Evolutionary conservation across 2,113 vertebrate species (phyloP).

Genomic region (Pao palembangensis): DNA sequence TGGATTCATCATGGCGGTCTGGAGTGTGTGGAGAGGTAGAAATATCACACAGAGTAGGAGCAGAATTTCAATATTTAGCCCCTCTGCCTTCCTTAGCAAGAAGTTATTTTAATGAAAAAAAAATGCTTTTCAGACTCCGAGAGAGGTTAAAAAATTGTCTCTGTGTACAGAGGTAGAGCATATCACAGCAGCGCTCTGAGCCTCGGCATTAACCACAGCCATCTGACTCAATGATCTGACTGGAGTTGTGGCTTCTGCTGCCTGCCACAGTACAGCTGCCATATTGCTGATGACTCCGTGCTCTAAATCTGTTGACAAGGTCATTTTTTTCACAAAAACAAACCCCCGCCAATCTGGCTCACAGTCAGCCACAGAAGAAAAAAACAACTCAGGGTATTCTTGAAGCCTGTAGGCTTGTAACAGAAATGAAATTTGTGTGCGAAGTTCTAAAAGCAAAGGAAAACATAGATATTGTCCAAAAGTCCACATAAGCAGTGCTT

Average conservation of each 20-base stretch:
- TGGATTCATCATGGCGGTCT: slow-evolving; percentile 30
- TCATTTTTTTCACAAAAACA: slow-evolving; percentile 26
- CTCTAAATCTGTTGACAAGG: slow-evolving; percentile 71
- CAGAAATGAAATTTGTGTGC: slow-evolving; percentile 10
- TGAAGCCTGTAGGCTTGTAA: slow-evolving; percentile 25
- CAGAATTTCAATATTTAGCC: slow-evolving; percentile 32
- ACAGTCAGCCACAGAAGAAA: slow-evolving; percentile 34
- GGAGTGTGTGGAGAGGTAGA: slow-evolving; percentile 16
- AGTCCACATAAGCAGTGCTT: slow-evolving; percentile 14
- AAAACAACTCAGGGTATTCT: slow-evolving; percentile 32
- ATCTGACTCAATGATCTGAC: slow-evolving; percentile 61
- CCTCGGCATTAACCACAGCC: slow-evolving; percentile 47
- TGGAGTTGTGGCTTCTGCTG: slow-evolving; percentile 58
- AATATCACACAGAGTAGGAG: slow-evolving; percentile 15
- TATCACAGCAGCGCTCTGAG: slow-evolving; percentile 46
- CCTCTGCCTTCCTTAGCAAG: slow-evolving; percentile 23
- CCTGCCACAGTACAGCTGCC: slow-evolving; percentile 62
- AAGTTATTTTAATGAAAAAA: slow-evolving; percentile 52
- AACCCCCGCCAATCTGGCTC: slow-evolving; percentile 52
- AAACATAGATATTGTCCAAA: neutral
- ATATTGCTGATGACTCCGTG: slow-evolving; percentile 59
- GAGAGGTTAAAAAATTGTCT: slow-evolving; percentile 24
- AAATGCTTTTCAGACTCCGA: slow-evolving; percentile 13
- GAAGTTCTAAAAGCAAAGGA: neutral
- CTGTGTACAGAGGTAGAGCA: slow-evolving; percentile 29